phyloP scores from a whole-genome alignment of 1,140 invertebrate genomes.

The Drosophila pectinifera region DNA sequence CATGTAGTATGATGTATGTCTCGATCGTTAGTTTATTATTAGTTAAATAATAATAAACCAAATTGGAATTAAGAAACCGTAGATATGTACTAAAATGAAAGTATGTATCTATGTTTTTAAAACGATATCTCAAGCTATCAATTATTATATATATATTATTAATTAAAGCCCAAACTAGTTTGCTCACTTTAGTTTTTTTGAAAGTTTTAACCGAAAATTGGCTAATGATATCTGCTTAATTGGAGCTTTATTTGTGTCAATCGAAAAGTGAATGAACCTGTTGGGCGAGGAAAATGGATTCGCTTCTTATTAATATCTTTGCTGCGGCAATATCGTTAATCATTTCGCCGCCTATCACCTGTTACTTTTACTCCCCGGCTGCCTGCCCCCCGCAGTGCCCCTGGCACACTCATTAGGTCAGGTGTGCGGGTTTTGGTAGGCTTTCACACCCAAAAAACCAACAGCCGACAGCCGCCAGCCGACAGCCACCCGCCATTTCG shows the following conservation, averaged over 20 bases:
- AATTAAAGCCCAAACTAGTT: background rate
- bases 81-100: too few relatives aligned
- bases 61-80: too few relatives aligned
- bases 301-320: conserved; percentile 4
- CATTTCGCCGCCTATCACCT: conserved; percentile 26
- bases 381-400: background rate
- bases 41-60: too few relatives aligned
- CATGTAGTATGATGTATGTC: too few relatives aligned
- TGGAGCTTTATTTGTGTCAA: background rate
- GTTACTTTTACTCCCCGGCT: conserved; percentile 19
- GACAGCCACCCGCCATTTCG: background rate
- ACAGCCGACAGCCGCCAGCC: background rate
- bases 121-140: too few relatives aligned
- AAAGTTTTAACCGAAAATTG: background rate
- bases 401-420: conserved; percentile 21
- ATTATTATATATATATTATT: background rate
- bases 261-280: conserved; percentile 18
- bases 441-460: conserved; percentile 16
- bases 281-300: conserved; percentile 19
- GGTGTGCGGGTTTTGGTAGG: conserved; percentile 15
- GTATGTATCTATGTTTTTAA: too few relatives aligned
- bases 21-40: too few relatives aligned
- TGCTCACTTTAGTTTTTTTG: background rate
- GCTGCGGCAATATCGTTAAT: conserved; percentile 17
- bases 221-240: background rate